Percentiles rank a stretch among this genome's conserved stretches.
Evolutionary conservation across 2,797 vertebrate genomes (phyloP).

Genomic region (Graptemys geographica): DNA sequence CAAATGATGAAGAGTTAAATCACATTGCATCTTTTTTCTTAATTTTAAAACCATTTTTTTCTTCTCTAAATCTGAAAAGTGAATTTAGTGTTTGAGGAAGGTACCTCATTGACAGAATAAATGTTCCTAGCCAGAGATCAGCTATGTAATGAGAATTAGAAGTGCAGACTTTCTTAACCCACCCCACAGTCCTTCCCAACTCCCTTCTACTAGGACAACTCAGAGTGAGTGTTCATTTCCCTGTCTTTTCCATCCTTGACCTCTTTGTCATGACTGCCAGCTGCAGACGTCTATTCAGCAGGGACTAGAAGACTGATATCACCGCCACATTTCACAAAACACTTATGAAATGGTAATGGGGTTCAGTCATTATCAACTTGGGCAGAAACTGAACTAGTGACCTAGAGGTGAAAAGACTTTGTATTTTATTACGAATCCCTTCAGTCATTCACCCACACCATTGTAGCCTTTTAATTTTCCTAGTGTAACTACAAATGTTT

Average conservation of each 20-base stretch:
- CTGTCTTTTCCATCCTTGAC: background rate
- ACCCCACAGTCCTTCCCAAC: background rate
- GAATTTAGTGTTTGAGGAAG: slow-evolving; percentile 24
- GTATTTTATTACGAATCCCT: background rate
- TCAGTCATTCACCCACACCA: background rate
- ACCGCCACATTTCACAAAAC: background rate
- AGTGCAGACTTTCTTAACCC: background rate
- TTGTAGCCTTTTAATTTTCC: background rate
- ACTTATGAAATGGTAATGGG: background rate
- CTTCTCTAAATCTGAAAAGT: slow-evolving; percentile 31
- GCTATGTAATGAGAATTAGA: background rate
- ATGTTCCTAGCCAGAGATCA: background rate
- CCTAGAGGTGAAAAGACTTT: background rate
- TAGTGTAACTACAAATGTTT: background rate
- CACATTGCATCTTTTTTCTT: background rate
- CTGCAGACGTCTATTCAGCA: background rate
- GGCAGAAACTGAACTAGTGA: background rate
- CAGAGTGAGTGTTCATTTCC: background rate
- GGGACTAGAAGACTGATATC: background rate
- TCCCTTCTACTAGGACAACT: background rate
- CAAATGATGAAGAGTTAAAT: slow-evolving; percentile 16
- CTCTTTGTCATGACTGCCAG: background rate
- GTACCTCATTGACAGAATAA: background rate
- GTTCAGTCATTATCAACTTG: background rate
- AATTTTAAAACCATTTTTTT: slow-evolving; percentile 37